phyloP scores from a whole-genome alignment of 2,797 vertebrate genomes.

The Echiichthys vipera region DNA sequence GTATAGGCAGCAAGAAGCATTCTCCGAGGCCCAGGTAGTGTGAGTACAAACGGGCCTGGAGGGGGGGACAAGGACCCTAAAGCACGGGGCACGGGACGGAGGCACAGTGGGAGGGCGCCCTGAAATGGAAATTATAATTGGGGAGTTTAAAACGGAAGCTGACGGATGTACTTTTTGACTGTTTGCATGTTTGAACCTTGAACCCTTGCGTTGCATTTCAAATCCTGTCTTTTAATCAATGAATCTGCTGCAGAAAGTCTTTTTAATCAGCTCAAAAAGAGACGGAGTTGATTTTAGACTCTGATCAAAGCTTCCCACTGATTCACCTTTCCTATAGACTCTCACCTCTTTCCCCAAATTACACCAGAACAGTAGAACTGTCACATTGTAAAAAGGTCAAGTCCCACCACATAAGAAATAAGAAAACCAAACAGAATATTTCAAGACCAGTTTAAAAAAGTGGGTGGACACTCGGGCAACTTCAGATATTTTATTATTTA shows the following conservation, averaged over 20 bases:
- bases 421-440: too few relatives aligned
- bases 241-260: background rate
- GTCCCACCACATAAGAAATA: too few relatives aligned
- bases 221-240: background rate
- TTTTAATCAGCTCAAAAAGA: background rate
- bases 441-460: too few relatives aligned
- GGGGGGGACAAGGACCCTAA: too few relatives aligned
- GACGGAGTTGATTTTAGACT: background rate
- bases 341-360: background rate
- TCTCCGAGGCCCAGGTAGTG: too few relatives aligned
- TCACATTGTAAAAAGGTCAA: too few relatives aligned
- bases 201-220: background rate
- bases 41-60: too few relatives aligned
- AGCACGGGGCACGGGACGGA: too few relatives aligned
- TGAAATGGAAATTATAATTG: background rate
- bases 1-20: too few relatives aligned
- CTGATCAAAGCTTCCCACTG: background rate
- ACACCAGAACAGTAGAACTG: background rate
- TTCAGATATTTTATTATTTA: too few relatives aligned
- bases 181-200: background rate
- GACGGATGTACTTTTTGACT: constrained; percentile 42
- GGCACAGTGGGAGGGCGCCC: too few relatives aligned
- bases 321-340: background rate
- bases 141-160: background rate
- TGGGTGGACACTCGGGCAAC: too few relatives aligned